Percentiles rank a stretch among this genome's conserved stretches.
These are phyloP conservation scores for Leptinotarsa tumamoca DNA, from an alignment of 2,888 invertebrate genomes.

Conservation along the genomic window DNA sequence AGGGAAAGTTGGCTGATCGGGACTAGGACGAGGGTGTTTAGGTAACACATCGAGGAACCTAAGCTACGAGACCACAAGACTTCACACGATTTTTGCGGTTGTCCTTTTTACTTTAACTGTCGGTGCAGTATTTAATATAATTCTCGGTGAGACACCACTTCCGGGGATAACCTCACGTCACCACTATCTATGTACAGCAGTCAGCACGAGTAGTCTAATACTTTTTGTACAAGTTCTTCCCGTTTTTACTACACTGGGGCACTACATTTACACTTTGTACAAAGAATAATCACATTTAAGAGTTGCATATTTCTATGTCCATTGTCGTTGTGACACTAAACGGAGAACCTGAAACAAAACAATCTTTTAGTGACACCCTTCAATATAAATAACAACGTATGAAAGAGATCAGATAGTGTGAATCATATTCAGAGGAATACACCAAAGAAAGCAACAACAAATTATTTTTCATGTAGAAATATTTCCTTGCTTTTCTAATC, in stretches of 20 bases:
- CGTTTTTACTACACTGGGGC: slow-evolving; percentile 65
- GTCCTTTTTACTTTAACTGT: slow-evolving; percentile 40
- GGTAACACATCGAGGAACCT: slow-evolving; percentile 74
- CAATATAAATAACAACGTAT: not conserved
- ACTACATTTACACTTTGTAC: slow-evolving; percentile 73
- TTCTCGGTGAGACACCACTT: slow-evolving; percentile 56
- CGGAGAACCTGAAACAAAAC: slow-evolving; percentile 62
- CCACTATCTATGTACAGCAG: slow-evolving; percentile 63
- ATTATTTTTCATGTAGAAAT: too few relatives aligned
- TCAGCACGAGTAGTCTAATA: slow-evolving; percentile 64
- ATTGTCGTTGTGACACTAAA: slow-evolving; percentile 66
- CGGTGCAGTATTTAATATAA: slow-evolving; percentile 51
- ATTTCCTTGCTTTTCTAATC: too few relatives aligned
- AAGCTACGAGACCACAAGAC: slow-evolving; percentile 66
- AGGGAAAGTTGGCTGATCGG: slow-evolving; percentile 57
- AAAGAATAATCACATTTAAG: slow-evolving; percentile 74
- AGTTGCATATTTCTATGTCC: slow-evolving; percentile 68
- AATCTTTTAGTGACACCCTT: not conserved
- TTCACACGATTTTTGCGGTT: slow-evolving; percentile 57
- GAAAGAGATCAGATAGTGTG: not conserved
- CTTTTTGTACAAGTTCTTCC: slow-evolving; percentile 66
- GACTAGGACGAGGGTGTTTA: slow-evolving; percentile 68
- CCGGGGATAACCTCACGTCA: slow-evolving; percentile 59
- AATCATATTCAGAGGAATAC: not conserved
- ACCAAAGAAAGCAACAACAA: too few relatives aligned